A percentile compares a stretch with the other conserved stretches of the same genome.
Evolutionary conservation across 2,113 vertebrate species (phyloP).

Genomic region (Tautogolabrus adspersus): DNA sequence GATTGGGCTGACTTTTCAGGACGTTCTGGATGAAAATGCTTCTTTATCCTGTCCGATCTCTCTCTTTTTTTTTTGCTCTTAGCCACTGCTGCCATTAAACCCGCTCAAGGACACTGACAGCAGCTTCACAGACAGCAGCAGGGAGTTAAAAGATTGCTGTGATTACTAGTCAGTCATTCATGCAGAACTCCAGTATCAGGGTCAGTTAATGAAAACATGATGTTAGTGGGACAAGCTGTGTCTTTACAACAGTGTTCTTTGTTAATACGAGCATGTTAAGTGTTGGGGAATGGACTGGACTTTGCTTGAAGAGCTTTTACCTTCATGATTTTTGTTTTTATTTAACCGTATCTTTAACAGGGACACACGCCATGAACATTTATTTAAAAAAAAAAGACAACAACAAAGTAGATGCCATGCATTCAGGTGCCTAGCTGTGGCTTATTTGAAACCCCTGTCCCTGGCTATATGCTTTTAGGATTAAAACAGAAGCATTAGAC

Average conservation of each 20-base stretch:
- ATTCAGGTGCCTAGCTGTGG: too few species aligned
- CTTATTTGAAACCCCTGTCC: too few species aligned
- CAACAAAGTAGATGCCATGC: too few species aligned
- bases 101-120: constrained; percentile 39
- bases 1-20: constrained; percentile 16
- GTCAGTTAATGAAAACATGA: not conserved
- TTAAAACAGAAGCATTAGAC: too few species aligned
- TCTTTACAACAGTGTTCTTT: not conserved
- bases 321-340: not conserved
- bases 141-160: not conserved
- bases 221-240: not conserved
- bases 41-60: constrained; percentile 7
- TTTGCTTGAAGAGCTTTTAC: not conserved
- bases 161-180: constrained; percentile 1
- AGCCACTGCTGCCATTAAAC: constrained; percentile 19
- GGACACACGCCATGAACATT: too few species aligned
- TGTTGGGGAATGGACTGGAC: too few species aligned
- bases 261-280: not conserved
- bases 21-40: not conserved
- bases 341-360: too few species aligned
- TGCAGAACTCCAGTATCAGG: constrained; percentile 1
- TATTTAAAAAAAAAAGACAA: too few species aligned
- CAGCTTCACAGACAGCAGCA: constrained; percentile 12
- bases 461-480: too few species aligned
- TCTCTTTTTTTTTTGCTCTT: not conserved